Base-by-base conservation (phyloP, 2,888 invertebrate genomes). In the Ophion costatus region DNA sequence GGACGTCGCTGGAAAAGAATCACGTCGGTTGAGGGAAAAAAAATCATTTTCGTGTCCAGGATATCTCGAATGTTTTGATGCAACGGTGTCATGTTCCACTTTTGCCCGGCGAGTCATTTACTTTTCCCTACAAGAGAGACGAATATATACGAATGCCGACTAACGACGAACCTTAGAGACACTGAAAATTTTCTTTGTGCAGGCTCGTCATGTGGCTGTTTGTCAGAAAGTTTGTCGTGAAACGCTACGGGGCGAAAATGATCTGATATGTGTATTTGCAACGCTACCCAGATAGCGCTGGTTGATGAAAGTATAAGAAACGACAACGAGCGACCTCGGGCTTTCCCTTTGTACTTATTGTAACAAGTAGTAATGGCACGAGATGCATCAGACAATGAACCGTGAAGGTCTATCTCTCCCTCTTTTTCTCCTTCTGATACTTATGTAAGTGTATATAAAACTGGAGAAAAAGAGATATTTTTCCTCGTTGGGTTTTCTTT, bases 291-390 rank as follows among this genome's bases (percentile, higher is more conserved):
- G 71, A 78, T 82, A 78, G 82, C 22, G 76, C 71, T 57, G 67
- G 80, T 51, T 69, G 79, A 79, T 45, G 83, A 56, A 70, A 66
- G 79, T 79, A 83, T 74, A 75, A 67, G 83, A 51, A 83, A 85
- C 73, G 71, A 80, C 82, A 73, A 80, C 82, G 67, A 71, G 76
- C 61, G 73, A 76, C 80, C 82, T 85, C 67, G 76, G 77, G 69
- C 81, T 67, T 77, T 78, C 38, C 80, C 82, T 85, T 85, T 85
- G 85, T 85, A 67, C 63, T 82, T 76, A 71, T 17, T n/a, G 71
- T 61, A 85, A 85, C 82, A 64, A 80, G 82, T 73, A 82, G 80
- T 82, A 85, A 82, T 85, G 76, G 81, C 75, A 82, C 82, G 70
- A 79, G 81, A 73, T 38, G 38, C 66, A 66, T 59, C 56, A 67